Percentiles rank a stretch among this genome's conserved stretches.
Conservation (phyloP, 2,113 vertebrate genomes). For the Microcebus griseorufus region DNA sequence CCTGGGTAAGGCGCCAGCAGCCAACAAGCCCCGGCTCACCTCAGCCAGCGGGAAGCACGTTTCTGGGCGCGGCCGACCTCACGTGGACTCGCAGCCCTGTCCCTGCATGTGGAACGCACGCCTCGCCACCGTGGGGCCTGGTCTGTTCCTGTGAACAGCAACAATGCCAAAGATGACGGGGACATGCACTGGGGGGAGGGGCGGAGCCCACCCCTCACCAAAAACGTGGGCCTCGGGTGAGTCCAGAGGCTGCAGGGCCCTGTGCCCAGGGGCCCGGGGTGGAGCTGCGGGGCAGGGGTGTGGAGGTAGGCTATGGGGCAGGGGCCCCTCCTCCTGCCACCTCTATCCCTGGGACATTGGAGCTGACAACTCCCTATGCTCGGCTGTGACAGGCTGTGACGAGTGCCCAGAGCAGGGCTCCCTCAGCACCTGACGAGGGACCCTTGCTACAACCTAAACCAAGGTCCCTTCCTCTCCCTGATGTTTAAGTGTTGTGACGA, state of each 20-base stretch:
- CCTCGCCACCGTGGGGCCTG: neutral
- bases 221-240: neutral
- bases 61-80: slow-evolving; percentile 94
- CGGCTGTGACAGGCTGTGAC: neutral
- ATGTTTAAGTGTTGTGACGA: neutral
- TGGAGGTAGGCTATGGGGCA: neutral
- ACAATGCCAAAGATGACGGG: neutral
- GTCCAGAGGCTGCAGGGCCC: neutral
- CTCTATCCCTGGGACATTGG: neutral
- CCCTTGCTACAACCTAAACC: neutral
- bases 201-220: neutral
- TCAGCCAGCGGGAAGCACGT: slow-evolving; percentile 93
- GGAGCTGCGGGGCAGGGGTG: neutral
- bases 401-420: neutral
- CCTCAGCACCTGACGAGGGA: neutral
- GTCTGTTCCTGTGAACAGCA: neutral
- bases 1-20: slow-evolving; percentile 94
- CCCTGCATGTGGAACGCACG: neutral
- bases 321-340: too few species aligned
- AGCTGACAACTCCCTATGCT: neutral
- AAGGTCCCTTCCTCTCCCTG: neutral
- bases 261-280: neutral
- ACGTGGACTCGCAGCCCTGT: rapidly evolving
- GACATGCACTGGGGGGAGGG: neutral
- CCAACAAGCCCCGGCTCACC: slow-evolving; percentile 91